These are phyloP conservation scores for Rutpela maculata DNA, from an alignment of 2,888 invertebrate genomes.

Conservation along the genomic window DNA sequence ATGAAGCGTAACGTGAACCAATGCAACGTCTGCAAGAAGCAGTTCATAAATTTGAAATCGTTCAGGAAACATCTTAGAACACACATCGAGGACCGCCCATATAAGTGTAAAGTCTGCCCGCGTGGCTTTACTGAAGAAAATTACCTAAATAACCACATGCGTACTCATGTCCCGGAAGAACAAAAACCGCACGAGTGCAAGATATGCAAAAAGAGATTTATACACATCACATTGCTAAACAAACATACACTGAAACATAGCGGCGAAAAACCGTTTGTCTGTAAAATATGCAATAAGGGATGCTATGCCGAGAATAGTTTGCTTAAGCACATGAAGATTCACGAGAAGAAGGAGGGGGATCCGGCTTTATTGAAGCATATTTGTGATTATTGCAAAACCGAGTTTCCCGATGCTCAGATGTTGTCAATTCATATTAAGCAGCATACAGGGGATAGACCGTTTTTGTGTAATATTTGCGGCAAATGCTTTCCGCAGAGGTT, in stretches of 20 bases:
- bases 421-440: conserved; percentile 73
- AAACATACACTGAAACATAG: conserved; percentile 74
- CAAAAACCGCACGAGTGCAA: conserved; percentile 74
- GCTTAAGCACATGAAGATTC: conserved; percentile 74
- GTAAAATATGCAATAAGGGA: conserved; percentile 72
- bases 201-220: conserved; percentile 73
- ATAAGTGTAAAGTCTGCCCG: conserved; percentile 72
- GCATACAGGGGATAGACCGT: conserved; percentile 73
- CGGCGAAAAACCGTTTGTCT: conserved; percentile 74
- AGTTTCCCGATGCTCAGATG: conserved; percentile 70
- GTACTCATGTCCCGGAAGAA: conserved; percentile 69
- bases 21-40: conserved; percentile 74
- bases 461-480: conserved; percentile 73
- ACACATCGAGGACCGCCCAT: conserved; percentile 73
- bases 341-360: conserved; percentile 73
- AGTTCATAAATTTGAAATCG: conserved; percentile 73
- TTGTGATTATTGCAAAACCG: conserved; percentile 73
- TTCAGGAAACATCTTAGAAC: conserved; percentile 73
- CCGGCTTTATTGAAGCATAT: conserved; percentile 72
- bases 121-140: conserved; percentile 73
- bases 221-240: conserved; percentile 72
- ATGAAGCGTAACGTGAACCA: conserved; percentile 69
- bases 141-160: conserved; percentile 73
- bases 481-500: conserved; percentile 73
- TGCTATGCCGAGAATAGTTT: conserved; percentile 73